Evolutionary conservation across 2,797 vertebrate genomes (phyloP).

Genomic region (Phrynocephalus guinanensis): DNA sequence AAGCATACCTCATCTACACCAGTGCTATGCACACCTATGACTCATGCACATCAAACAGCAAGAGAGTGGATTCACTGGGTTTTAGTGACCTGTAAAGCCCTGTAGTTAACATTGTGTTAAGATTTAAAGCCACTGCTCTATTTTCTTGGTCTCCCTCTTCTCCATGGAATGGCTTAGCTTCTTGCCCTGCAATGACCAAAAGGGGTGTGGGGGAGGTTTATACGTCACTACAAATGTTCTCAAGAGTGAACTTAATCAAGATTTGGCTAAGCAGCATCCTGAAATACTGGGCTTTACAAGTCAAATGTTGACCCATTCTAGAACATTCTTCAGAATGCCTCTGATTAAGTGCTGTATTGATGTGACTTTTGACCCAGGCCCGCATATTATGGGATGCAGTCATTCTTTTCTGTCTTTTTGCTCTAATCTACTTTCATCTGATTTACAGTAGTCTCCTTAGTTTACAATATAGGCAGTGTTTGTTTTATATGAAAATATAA

Average conservation of each 20-base stretch:
- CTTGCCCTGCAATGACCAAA: constrained; percentile 18
- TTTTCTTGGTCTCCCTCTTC: constrained; percentile 17
- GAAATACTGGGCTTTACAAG: neutral
- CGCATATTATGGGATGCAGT: constrained; percentile 2
- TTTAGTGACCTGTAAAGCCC: constrained; percentile 30
- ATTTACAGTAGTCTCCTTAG: constrained; percentile 58
- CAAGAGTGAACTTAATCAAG: neutral
- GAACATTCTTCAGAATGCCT: neutral
- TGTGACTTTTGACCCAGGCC: constrained; percentile 18
- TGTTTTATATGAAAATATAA: constrained; percentile 31
- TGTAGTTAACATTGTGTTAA: neutral
- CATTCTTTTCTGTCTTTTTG: constrained; percentile 38
- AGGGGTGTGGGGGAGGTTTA: neutral
- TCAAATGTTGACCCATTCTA: neutral
- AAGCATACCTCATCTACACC: constrained; percentile 27
- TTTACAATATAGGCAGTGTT: constrained; percentile 61
- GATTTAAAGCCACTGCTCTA: constrained; percentile 38
- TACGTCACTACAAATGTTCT: constrained; percentile 32
- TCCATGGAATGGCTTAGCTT: constrained; percentile 6
- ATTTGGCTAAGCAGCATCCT: neutral
- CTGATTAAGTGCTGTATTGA: neutral
- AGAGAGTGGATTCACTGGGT: constrained; percentile 3
- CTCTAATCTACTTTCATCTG: constrained; percentile 33
- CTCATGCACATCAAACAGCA: neutral
- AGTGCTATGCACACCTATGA: constrained; percentile 8